A percentile compares a stretch with the other conserved stretches of the same genome.
These are phyloP conservation scores for Toxotes jaculatrix DNA, from an alignment of 2,113 vertebrate genomes.

Conservation along the genomic window DNA sequence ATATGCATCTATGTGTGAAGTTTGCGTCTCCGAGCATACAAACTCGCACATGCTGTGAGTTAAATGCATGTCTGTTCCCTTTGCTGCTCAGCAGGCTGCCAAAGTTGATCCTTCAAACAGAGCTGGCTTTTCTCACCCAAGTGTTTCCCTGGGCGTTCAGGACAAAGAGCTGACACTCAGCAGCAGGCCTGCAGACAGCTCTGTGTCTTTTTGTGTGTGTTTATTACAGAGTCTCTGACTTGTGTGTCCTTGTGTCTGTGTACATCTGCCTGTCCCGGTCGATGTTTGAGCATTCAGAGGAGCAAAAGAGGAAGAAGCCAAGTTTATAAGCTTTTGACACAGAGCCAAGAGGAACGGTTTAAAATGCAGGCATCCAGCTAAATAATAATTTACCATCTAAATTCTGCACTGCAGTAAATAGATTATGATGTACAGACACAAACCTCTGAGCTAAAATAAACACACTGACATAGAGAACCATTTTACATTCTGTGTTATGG, in stretches of 20 bases:
- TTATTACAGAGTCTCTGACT: constrained; percentile 46
- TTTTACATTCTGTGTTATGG: constrained; percentile 67
- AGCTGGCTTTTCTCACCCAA: constrained; percentile 56
- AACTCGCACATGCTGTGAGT: constrained; percentile 9
- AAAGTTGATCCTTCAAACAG: constrained; percentile 63
- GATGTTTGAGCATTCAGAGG: constrained; percentile 40
- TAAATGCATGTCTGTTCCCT: constrained; percentile 32
- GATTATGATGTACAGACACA: constrained; percentile 67
- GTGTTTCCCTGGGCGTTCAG: constrained; percentile 56
- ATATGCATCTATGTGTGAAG: neutral
- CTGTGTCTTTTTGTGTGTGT: constrained; percentile 46
- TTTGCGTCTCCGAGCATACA: neutral
- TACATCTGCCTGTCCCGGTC: constrained; percentile 46
- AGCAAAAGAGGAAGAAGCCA: constrained; percentile 44
- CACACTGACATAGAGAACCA: constrained; percentile 55
- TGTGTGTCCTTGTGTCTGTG: constrained; percentile 48
- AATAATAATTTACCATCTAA: constrained; percentile 62
- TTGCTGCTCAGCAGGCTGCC: constrained; percentile 65
- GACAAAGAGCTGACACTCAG: constrained; percentile 72
- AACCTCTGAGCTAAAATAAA: constrained; percentile 67
- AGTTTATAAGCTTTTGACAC: constrained; percentile 60
- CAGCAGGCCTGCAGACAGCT: constrained; percentile 54
- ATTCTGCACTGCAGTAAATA: constrained; percentile 69
- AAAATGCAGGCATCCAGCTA: constrained; percentile 48
- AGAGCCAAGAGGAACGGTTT: constrained; percentile 49